Percentiles rank a stretch among this genome's conserved stretches.
Evolutionary conservation across 2,888 invertebrate genomes (phyloP).

Genomic region (Amorpha juglandis): DNA sequence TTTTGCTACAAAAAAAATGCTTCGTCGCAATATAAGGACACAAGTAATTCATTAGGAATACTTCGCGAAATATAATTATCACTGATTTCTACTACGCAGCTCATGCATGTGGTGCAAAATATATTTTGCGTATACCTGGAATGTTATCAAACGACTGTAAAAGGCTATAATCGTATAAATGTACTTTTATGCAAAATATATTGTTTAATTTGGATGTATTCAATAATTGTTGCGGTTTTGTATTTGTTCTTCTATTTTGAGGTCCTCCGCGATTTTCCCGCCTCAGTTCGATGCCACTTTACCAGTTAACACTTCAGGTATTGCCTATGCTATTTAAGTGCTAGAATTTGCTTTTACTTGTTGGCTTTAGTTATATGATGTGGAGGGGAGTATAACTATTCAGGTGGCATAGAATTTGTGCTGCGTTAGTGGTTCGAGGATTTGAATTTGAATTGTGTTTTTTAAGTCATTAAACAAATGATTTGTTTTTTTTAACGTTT

Average conservation of each 20-base stretch:
- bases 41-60: neutral
- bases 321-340: neutral
- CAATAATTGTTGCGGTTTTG: neutral
- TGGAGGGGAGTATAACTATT: neutral
- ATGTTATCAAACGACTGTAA: neutral
- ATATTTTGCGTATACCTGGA: too few relatives aligned
- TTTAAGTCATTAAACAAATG: too few relatives aligned
- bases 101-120: neutral
- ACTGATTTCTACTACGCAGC: neutral
- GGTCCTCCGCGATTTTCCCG: neutral
- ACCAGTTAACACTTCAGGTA: neutral
- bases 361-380: neutral
- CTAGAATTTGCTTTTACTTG: neutral
- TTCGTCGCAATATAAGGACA: too few relatives aligned
- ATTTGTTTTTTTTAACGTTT: too few relatives aligned
- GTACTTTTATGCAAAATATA: neutral
- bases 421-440: too few relatives aligned
- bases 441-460: too few relatives aligned
- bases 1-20: too few relatives aligned
- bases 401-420: too few relatives aligned
- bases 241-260: constrained; percentile 1
- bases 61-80: neutral
- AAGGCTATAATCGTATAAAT: neutral
- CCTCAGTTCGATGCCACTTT: neutral
- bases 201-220: neutral